Base-by-base conservation (phyloP, 2,797 vertebrate genomes). In the Mus caroli region DNA sequence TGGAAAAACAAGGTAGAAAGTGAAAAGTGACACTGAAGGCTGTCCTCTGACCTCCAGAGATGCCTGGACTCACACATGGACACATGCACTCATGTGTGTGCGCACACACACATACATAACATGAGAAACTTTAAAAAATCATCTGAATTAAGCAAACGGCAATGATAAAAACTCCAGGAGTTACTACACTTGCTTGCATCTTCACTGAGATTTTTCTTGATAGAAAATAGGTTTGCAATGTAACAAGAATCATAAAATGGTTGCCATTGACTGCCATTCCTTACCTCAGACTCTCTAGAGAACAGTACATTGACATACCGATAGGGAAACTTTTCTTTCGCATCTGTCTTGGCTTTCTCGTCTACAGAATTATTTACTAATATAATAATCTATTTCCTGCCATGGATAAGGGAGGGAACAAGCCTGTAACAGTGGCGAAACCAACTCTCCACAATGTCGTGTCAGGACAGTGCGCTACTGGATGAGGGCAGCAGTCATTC, bases 221-320 rank as follows among this genome's bases (percentile, higher is more conserved):
- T 43, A 95, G 56, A 34, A 95, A 94, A 62, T 92, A 92, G 56
- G n/a, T 84, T 64, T 88, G 9, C 52, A 91, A 91, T 15, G 5
- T 9, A 91, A 75, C 50, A 12, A 95, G 75, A 93, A 93, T 92
- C 54, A 82, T 90, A 64, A 96, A 86, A 93, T 67, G 28, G 88
- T 77, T 14, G 58, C 88, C 43, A 64, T 31, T 50, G 85, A 77
- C 19, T 88, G 76, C 40, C 56, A 64, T 6, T 46, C 67, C 58
- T 86, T 31, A 50, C 46, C 14, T 93, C 79, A 77, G 28, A 78
- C 9, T 24, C 46, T 62, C 83, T 73, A 28, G 40, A 54, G 89
- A 69, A 94, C 6, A 15, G 34, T 15, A 43, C 50, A 58, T 34
- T 83, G 54, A 78, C 1, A 50, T 17, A 52, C 2, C 24, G 28